Conservation (phyloP, 2,888 invertebrate genomes). For the Tortricodes alternella region DNA sequence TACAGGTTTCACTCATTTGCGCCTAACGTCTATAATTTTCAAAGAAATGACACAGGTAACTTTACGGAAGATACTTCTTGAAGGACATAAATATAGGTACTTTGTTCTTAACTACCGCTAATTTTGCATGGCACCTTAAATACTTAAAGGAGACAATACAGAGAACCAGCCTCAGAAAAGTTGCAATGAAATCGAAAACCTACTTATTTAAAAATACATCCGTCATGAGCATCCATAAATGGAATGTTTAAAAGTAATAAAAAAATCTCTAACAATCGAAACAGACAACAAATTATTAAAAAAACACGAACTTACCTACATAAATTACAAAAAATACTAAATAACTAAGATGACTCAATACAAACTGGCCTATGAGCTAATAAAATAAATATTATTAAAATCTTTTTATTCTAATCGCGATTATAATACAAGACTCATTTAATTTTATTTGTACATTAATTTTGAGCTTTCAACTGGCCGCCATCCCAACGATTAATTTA, state of each 20-base stretch:
- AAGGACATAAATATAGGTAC: neutral
- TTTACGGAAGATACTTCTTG: neutral
- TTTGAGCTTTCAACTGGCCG: conserved; percentile 80
- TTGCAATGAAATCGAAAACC: conserved; percentile 20
- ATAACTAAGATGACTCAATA: conserved; percentile 69
- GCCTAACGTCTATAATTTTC: neutral
- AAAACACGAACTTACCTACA: conserved; percentile 50
- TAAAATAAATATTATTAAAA: conserved; percentile 68
- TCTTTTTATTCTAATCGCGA: conserved; percentile 46
- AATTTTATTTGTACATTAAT: conserved; percentile 73
- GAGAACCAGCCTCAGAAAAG: conserved; percentile 23
- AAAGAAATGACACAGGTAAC: conserved; percentile 20
- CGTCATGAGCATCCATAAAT: conserved; percentile 50
- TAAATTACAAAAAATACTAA: conserved; percentile 51
- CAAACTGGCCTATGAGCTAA: conserved; percentile 73
- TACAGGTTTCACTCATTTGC: neutral
- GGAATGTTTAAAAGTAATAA: conserved; percentile 62
- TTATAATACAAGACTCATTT: conserved; percentile 52
- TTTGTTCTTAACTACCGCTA: conserved; percentile 14
- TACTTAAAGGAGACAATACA: conserved; percentile 22
- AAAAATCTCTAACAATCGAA: conserved; percentile 69
- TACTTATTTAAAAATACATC: conserved; percentile 29
- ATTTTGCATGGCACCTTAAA: conserved; percentile 36
- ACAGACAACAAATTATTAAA: conserved; percentile 64
- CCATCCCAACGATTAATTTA: conserved; percentile 66